phyloP scores from a whole-genome alignment of 2,888 invertebrate species.

The Napeogenes sylphis region DNA sequence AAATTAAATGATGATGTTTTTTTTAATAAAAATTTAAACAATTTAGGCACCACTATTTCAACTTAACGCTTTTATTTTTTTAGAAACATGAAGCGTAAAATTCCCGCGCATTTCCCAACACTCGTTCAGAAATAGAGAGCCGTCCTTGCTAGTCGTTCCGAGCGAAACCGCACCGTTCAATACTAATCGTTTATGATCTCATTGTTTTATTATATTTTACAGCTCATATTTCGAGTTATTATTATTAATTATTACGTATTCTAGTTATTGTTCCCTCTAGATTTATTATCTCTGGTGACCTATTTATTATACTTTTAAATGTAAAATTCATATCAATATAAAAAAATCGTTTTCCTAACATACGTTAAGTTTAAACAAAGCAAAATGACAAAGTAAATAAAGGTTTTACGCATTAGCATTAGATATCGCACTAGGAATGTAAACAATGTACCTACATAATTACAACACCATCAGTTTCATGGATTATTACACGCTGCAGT shows the following conservation, averaged over 20 bases:
- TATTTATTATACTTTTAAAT: too few relatives aligned
- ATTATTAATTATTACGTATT: background rate
- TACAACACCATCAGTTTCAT: background rate
- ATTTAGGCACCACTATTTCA: background rate
- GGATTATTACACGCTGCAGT: background rate
- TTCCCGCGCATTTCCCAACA: conserved; percentile 54
- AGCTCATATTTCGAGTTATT: background rate
- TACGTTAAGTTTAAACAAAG: too few relatives aligned
- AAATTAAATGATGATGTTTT: background rate
- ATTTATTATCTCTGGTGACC: too few relatives aligned
- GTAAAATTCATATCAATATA: too few relatives aligned
- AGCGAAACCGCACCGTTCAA: conserved; percentile 20
- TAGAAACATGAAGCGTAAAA: conserved; percentile 32
- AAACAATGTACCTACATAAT: background rate
- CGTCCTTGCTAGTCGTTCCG: conserved; percentile 46
- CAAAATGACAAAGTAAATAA: background rate
- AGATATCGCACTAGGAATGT: background rate
- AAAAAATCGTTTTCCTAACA: too few relatives aligned
- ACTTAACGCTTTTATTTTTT: conserved; percentile 17
- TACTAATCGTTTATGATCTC: conserved; percentile 22
- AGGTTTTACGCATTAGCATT: conserved; percentile 5
- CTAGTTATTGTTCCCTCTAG: background rate
- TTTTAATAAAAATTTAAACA: conserved; percentile 1
- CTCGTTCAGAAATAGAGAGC: conserved; percentile 54
- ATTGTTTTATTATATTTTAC: conserved; percentile 21